phyloP scores from a whole-genome alignment of 2,888 invertebrate species.

The Tribolium freemani region DNA sequence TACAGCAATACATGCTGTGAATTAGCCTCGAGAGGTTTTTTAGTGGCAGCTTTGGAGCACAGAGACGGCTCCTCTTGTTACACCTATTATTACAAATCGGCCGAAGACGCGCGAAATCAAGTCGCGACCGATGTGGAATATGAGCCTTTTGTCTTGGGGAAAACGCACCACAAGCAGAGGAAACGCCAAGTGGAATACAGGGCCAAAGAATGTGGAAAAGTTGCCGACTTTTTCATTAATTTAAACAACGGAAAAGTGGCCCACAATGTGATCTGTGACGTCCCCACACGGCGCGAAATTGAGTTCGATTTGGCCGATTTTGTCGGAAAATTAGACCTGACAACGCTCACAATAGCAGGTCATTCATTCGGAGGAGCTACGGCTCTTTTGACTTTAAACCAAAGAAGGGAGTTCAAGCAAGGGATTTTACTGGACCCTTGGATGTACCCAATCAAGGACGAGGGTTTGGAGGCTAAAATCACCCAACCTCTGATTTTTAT shows the following conservation, averaged over 20 bases:
- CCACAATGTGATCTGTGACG: slow-evolving; percentile 68
- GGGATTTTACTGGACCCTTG: slow-evolving; percentile 74
- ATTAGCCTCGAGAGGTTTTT: slow-evolving; percentile 76
- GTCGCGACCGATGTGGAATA: slow-evolving; percentile 62
- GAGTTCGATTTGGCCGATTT: slow-evolving; percentile 63
- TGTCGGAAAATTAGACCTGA: slow-evolving; percentile 67
- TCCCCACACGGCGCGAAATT: slow-evolving; percentile 49
- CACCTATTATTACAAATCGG: slow-evolving; percentile 67
- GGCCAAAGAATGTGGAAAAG: slow-evolving; percentile 69
- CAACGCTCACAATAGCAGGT: slow-evolving; percentile 71
- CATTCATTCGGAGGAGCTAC: slow-evolving; percentile 79
- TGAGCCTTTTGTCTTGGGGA: slow-evolving; percentile 61
- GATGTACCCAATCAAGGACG: slow-evolving; percentile 74
- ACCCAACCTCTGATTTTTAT: slow-evolving; percentile 71
- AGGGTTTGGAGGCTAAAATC: slow-evolving; percentile 64
- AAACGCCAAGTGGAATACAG: slow-evolving; percentile 68
- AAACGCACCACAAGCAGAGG: slow-evolving; percentile 64
- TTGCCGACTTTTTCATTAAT: slow-evolving; percentile 69
- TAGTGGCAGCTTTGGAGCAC: slow-evolving; percentile 78
- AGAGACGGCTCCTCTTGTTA: slow-evolving; percentile 68
- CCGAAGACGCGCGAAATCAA: slow-evolving; percentile 62
- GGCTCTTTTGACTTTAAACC: slow-evolving; percentile 70
- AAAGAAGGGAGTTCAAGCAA: slow-evolving; percentile 70
- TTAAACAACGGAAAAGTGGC: slow-evolving; percentile 69
- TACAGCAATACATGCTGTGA: slow-evolving; percentile 75